phyloP scores from a whole-genome alignment of 2,797 vertebrate species.

The Fundulus diaphanus region DNA sequence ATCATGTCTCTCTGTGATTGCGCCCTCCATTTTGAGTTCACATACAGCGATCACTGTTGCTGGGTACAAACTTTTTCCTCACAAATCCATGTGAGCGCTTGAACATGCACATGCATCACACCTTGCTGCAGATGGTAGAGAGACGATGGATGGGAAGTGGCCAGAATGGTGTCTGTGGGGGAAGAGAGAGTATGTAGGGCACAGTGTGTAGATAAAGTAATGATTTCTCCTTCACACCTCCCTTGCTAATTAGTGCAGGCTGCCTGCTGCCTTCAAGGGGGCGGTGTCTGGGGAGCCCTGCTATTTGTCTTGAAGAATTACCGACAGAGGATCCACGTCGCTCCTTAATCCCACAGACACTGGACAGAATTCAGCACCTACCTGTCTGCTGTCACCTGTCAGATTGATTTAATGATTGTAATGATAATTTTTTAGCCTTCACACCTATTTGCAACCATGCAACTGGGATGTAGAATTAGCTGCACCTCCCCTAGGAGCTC shows the following conservation, averaged over 20 bases:
- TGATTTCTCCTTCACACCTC: constrained; percentile 84
- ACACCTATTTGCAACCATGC: constrained; percentile 41
- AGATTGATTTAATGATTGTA: constrained; percentile 78
- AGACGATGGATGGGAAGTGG: constrained; percentile 49
- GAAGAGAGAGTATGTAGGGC: constrained; percentile 67
- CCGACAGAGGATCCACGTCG: constrained; percentile 70
- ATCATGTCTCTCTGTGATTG: constrained; percentile 18
- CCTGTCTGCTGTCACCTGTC: constrained; percentile 74
- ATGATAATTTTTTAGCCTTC: constrained; percentile 74
- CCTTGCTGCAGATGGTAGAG: constrained; percentile 38
- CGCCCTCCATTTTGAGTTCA: constrained; percentile 48
- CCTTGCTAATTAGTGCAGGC: constrained; percentile 81
- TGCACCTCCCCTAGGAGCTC: constrained; percentile 31
- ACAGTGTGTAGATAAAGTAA: constrained; percentile 80
- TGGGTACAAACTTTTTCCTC: constrained; percentile 14
- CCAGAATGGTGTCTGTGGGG: constrained; percentile 54
- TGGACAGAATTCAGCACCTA: constrained; percentile 62
- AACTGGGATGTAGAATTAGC: constrained; percentile 39
- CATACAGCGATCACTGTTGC: constrained; percentile 12
- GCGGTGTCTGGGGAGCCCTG: constrained; percentile 71
- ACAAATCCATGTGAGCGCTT: constrained; percentile 31
- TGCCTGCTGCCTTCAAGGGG: constrained; percentile 74
- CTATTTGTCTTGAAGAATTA: constrained; percentile 83
- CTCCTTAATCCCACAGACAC: constrained; percentile 74
- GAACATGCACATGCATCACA: constrained; percentile 22